These are phyloP conservation scores for Taenaris catops DNA, from an alignment of 2,888 invertebrate species.

Conservation along the genomic window DNA sequence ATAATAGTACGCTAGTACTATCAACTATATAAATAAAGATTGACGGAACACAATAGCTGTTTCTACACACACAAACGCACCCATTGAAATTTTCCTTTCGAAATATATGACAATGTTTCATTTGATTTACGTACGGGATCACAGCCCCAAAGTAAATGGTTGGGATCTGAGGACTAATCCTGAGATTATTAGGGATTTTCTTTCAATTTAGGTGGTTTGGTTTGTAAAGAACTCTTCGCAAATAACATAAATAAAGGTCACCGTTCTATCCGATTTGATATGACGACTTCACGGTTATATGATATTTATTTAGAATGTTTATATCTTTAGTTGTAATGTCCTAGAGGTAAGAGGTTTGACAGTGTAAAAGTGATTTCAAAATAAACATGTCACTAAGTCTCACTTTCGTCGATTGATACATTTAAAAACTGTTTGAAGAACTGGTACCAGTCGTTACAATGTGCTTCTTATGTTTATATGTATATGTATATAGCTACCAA, in stretches of 20 bases:
- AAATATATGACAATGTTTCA: conserved; percentile 16
- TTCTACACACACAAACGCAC: neutral
- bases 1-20: too few species aligned
- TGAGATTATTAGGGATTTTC: conserved; percentile 28
- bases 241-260: conserved; percentile 14
- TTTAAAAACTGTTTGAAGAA: too few species aligned
- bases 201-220: conserved; percentile 14
- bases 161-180: conserved; percentile 23
- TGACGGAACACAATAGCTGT: neutral
- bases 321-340: neutral
- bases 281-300: too few species aligned
- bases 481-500: too few species aligned
- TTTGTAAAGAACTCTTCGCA: conserved; percentile 19
- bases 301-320: neutral
- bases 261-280: conserved; percentile 1
- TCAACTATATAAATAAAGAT: too few species aligned
- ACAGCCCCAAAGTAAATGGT: conserved; percentile 6
- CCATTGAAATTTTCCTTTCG: conserved; percentile 3
- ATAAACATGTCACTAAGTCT: too few species aligned
- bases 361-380: too few species aligned
- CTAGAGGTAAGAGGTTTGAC: too few species aligned
- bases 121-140: conserved; percentile 22
- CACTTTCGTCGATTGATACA: too few species aligned
- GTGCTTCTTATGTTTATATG: too few species aligned
- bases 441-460: too few species aligned